Evolutionary conservation across 2,888 invertebrate genomes (phyloP), one percentile per base, ranked within the genome.

Genomic region (Phengaris arion): DNA sequence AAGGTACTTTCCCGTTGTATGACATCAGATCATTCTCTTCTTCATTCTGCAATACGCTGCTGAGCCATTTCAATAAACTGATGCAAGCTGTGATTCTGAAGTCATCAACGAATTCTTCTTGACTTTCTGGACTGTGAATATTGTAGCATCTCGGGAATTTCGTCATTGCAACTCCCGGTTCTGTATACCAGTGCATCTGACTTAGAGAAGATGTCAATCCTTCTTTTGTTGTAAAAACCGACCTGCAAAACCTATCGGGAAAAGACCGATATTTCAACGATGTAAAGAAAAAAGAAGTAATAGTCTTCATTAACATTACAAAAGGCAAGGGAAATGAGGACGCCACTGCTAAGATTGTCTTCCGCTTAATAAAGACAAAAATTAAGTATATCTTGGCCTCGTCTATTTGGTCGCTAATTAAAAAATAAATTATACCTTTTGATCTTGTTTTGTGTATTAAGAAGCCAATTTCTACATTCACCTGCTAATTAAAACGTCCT

Each of bases 151-250:
- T 95, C 0, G 98, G 98, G 86, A 97, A 98, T 80, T 96, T 96
- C 8, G 97, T 96, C 79, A 96, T 94, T 0, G 98, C 96, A 52
- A 97, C 95, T 9, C 96, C 97, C 9, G 96, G 96, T 81, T 98
- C 97, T 74, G 96, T 96, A 85, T 96, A 96, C 97, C 98, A 98
- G 85, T 98, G 96, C 91, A 97, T 96, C 85, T 98, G 97, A 74
- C 96, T 96, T 59, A 98, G 89, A 77, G 96, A 96, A 45, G 95
- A 93, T 79, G 97, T 97, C 54, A 98, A 88, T 3, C 98, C 98
- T 87, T 98, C 98, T 94, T 99, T 99, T 0, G 98, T 98, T 0
- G 98, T 98, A 85, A 98, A 98, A 74, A 96, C 95, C 0, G 98
- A 97, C 82, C 97, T 95, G 81, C 96, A 96, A 88, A 97, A 98